Conservation (phyloP, 2,797 vertebrate species). For the Coendou prehensilis region DNA sequence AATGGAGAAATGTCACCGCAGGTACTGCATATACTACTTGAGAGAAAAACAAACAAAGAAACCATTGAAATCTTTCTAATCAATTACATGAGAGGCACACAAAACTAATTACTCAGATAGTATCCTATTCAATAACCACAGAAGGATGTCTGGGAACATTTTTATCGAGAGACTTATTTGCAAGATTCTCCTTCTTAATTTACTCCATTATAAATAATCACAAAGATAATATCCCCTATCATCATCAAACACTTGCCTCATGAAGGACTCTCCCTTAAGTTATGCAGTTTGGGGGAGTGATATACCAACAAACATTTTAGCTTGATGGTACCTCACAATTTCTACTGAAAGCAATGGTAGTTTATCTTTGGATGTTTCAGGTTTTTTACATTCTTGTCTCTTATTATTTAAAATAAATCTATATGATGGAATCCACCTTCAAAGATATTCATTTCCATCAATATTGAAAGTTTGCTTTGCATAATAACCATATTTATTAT, state of each 20-base stretch:
- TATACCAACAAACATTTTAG: background rate
- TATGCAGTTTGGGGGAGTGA: background rate
- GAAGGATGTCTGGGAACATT: background rate
- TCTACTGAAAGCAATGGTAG: background rate
- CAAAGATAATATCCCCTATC: background rate
- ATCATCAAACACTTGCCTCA: background rate
- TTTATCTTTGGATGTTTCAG: background rate
- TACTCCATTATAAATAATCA: conserved; percentile 28
- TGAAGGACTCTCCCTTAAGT: background rate
- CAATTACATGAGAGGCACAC: background rate
- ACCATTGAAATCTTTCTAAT: background rate
- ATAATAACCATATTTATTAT: background rate
- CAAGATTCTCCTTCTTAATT: background rate
- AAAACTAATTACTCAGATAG: background rate
- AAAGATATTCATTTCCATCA: background rate
- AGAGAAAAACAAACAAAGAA: background rate
- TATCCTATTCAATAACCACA: background rate
- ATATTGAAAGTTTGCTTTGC: background rate
- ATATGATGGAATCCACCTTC: background rate
- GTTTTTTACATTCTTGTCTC: background rate
- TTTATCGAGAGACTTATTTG: conserved; percentile 13
- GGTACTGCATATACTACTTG: background rate
- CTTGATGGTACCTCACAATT: background rate
- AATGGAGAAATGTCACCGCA: background rate
- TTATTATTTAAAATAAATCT: background rate